phyloP scores from a whole-genome alignment of 2,888 invertebrate species.

The Gisinianus flammeolus region DNA sequence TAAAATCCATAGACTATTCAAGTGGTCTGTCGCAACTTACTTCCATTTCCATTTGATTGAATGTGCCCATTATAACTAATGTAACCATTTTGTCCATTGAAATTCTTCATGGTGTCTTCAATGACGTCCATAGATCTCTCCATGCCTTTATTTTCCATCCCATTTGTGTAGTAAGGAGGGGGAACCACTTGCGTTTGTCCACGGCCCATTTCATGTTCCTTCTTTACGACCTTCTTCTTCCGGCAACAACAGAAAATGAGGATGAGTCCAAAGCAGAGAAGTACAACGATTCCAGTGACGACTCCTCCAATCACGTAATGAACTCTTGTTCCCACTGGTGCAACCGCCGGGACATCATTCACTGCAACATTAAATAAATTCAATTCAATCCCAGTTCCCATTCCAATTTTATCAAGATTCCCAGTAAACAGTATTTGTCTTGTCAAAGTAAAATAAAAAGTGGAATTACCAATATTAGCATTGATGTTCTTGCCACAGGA shows the following conservation, averaged over 20 bases:
- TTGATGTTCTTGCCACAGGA: constrained; percentile 83
- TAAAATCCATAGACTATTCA: neutral
- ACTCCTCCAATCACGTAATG: constrained; percentile 65
- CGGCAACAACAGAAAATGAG: constrained; percentile 85
- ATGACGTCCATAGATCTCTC: constrained; percentile 84
- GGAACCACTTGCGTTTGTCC: constrained; percentile 73
- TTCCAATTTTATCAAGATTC: neutral
- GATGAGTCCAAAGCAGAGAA: constrained; percentile 75
- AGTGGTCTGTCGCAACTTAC: constrained; percentile 65
- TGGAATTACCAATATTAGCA: constrained; percentile 65
- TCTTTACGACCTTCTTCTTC: constrained; percentile 81
- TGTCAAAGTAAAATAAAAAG: neutral
- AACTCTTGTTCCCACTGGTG: constrained; percentile 70
- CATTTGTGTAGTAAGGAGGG: constrained; percentile 85
- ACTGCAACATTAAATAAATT: constrained; percentile 62
- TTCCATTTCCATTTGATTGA: constrained; percentile 68
- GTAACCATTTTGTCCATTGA: constrained; percentile 75
- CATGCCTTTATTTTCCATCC: constrained; percentile 88
- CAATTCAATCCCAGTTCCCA: no score
- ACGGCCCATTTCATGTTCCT: constrained; percentile 86
- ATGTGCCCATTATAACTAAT: constrained; percentile 77
- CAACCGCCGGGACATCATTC: constrained; percentile 57
- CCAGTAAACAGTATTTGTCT: no score
- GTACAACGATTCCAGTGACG: constrained; percentile 79
- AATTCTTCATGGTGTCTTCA: constrained; percentile 80